Conservation (phyloP, 2,113 vertebrate species). For the Cyanoderma ruficeps region DNA sequence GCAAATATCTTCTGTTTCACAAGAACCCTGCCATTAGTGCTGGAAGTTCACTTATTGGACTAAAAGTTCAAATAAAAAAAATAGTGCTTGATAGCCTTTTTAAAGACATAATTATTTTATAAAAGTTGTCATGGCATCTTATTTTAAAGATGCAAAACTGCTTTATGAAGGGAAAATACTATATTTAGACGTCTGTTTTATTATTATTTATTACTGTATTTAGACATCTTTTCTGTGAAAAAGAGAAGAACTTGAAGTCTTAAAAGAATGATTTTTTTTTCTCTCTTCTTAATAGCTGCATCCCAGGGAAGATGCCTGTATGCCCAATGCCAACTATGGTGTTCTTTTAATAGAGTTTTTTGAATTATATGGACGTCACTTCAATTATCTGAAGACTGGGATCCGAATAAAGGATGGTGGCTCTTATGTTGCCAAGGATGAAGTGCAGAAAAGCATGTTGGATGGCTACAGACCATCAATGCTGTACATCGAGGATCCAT, state of each 20-base stretch:
- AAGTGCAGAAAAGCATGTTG: conserved; percentile 95
- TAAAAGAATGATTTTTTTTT: neutral
- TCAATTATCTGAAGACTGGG: conserved; percentile 98
- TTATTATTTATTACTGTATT: neutral
- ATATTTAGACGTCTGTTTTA: neutral
- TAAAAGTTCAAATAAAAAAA: neutral
- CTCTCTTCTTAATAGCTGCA: conserved; percentile 82
- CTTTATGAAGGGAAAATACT: neutral
- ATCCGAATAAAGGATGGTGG: conserved; percentile 98
- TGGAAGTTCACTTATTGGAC: neutral
- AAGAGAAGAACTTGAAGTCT: neutral
- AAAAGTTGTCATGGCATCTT: neutral
- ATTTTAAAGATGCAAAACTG: neutral
- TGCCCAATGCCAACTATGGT: conserved; percentile 92
- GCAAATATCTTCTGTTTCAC: neutral
- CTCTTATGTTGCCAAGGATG: conserved; percentile 96
- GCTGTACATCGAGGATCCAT: conserved; percentile 96
- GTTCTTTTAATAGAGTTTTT: conserved; percentile 99
- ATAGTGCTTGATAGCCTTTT: neutral
- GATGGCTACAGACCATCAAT: conserved; percentile 97
- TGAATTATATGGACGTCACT: conserved; percentile 95
- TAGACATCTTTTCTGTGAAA: neutral
- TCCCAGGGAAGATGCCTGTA: conserved; percentile 91
- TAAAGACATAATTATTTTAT: neutral
- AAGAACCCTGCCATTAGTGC: neutral